These are phyloP conservation scores for Aphaenogaster floridana DNA, from an alignment of 1,140 invertebrate species.

Conservation along the genomic window DNA sequence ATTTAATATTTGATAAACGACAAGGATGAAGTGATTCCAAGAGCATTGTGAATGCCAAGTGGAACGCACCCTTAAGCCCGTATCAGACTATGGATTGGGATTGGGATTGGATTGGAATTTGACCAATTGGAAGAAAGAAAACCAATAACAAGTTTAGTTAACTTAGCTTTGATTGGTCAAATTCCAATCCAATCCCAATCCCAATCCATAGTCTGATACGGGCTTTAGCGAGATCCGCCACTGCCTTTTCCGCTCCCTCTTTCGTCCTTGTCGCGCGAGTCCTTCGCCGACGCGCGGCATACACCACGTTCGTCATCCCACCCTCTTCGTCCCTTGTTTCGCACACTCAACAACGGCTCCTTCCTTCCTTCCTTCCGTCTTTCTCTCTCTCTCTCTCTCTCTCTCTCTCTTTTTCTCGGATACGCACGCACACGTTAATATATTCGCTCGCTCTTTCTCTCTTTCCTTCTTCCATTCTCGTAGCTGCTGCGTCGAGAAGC, in stretches of 20 bases:
- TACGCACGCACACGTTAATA: slow-evolving; percentile 21
- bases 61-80: not conserved
- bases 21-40: too few species aligned
- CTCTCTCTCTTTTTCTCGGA: slow-evolving; percentile 20
- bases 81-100: too few species aligned
- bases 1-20: too few species aligned
- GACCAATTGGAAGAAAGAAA: too few species aligned
- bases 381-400: slow-evolving; percentile 53
- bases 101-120: too few species aligned
- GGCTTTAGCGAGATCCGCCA: slow-evolving; percentile 44
- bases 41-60: too few species aligned
- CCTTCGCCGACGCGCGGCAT: slow-evolving; percentile 57
- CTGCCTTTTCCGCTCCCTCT: slow-evolving; percentile 57
- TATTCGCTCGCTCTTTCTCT: slow-evolving; percentile 17
- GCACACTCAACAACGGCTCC: not conserved
- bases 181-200: too few species aligned
- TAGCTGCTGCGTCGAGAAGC: slow-evolving; percentile 55
- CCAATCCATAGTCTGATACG: too few species aligned
- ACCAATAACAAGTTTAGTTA: too few species aligned
- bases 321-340: slow-evolving; percentile 45
- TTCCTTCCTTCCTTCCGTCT: slow-evolving; percentile 54
- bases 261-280: slow-evolving; percentile 36
- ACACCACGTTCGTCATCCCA: slow-evolving; percentile 69
- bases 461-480: slow-evolving; percentile 23
- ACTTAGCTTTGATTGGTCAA: too few species aligned